Evolutionary conservation across 2,113 vertebrate species (phyloP).

Genomic region (Tachysurus vachellii): DNA sequence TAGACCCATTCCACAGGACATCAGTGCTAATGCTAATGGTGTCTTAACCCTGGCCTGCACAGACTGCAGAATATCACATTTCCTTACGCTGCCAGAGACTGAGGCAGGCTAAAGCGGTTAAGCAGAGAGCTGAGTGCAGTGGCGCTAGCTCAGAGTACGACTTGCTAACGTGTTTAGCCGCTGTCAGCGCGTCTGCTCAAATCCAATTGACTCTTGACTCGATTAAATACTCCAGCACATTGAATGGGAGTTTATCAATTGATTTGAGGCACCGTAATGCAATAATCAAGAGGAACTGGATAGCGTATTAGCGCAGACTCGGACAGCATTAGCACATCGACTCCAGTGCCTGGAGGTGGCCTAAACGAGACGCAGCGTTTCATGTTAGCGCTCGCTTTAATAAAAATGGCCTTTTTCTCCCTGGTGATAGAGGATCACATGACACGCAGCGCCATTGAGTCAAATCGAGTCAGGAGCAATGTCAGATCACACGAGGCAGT

Average conservation of each 20-base stretch:
- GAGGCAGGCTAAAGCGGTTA: not conserved
- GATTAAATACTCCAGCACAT: constrained; percentile 97
- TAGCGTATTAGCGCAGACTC: constrained; percentile 89
- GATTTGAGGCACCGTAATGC: constrained; percentile 95
- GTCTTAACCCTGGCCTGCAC: not conserved
- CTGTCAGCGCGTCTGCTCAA: constrained; percentile 94
- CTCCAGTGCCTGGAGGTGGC: constrained; percentile 67
- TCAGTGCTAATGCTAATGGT: not conserved
- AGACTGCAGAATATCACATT: not conserved
- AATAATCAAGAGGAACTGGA: constrained; percentile 96
- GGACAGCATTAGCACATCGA: constrained; percentile 72
- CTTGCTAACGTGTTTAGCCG: constrained; percentile 81
- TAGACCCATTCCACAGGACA: not conserved
- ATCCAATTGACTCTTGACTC: constrained; percentile 99
- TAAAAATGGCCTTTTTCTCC: constrained; percentile 63
- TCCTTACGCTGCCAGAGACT: not conserved
- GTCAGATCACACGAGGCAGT: constrained; percentile 17
- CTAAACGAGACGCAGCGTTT: constrained; percentile 67
- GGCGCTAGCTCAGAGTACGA: constrained; percentile 60
- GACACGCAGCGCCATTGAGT: constrained; percentile 21
- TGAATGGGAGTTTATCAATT: constrained; percentile 98
- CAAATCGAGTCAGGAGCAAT: constrained; percentile 18
- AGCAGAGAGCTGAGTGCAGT: constrained; percentile 40
- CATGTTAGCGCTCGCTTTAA: constrained; percentile 66
- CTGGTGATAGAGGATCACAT: constrained; percentile 7